A percentile compares a stretch with the other conserved stretches of the same genome.
These are phyloP conservation scores for Metalampra italica DNA, from an alignment of 2,888 invertebrate species.

Conservation along the genomic window DNA sequence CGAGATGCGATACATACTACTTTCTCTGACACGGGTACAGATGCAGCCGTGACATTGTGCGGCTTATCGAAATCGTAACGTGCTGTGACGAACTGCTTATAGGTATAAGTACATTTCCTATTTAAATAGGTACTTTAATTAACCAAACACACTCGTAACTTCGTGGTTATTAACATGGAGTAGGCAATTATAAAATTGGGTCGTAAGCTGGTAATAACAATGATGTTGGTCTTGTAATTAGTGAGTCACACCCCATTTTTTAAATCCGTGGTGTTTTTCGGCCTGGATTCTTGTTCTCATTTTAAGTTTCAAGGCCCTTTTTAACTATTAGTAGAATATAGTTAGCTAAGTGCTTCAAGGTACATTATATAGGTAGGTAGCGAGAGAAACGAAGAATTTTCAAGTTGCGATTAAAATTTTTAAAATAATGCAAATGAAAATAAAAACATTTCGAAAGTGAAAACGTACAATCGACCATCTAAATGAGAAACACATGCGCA, in stretches of 20 bases:
- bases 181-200: too few species aligned
- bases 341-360: background rate
- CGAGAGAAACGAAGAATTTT: background rate
- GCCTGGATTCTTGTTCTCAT: background rate
- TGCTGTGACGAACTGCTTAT: background rate
- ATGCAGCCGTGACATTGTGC: conserved; percentile 39
- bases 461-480: background rate
- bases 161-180: too few species aligned
- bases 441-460: background rate
- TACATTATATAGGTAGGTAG: background rate
- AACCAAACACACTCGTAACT: too few species aligned
- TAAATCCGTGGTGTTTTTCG: background rate
- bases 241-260: too few species aligned
- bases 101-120: too few species aligned
- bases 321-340: background rate
- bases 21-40: conserved; percentile 34
- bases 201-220: too few species aligned
- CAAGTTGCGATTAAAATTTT: too few species aligned
- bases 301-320: background rate
- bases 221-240: too few species aligned
- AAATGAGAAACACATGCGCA: background rate
- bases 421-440: background rate
- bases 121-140: too few species aligned
- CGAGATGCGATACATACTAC: conserved; percentile 29
- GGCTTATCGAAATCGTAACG: conserved; percentile 25